Conservation (phyloP, 2,888 invertebrate genomes). For the Heliconius cydno region DNA sequence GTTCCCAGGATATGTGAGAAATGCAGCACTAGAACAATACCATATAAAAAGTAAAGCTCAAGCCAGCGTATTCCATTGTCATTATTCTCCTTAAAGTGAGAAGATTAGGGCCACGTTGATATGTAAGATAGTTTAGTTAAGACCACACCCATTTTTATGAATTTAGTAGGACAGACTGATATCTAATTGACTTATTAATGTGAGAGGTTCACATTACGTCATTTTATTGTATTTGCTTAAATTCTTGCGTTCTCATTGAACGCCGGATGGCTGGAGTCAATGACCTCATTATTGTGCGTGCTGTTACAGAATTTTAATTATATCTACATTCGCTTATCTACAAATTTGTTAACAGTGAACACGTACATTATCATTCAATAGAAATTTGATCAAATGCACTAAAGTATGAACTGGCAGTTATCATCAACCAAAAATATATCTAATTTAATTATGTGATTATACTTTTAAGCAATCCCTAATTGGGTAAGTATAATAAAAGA, state of each 20-base stretch:
- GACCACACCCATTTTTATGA: conserved; percentile 16
- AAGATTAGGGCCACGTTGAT: neutral
- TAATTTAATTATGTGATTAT: neutral
- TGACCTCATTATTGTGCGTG: conserved; percentile 60
- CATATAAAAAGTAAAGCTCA: conserved; percentile 30
- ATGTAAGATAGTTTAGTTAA: neutral
- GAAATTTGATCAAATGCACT: conserved; percentile 22
- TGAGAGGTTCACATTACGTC: conserved; percentile 47
- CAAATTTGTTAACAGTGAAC: conserved; percentile 42
- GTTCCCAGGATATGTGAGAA: conserved; percentile 44
- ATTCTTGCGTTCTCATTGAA: conserved; percentile 53
- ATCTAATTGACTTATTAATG: conserved; percentile 38
- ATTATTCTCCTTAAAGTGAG: neutral
- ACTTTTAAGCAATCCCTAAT: neutral
- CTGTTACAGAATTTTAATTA: conserved; percentile 58
- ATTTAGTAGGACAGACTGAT: conserved; percentile 28
- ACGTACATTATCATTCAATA: conserved; percentile 35
- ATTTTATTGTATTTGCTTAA: conserved; percentile 53
- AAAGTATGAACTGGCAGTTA: neutral
- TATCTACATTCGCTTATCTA: conserved; percentile 51
- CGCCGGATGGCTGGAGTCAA: conserved; percentile 55
- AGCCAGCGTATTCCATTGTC: neutral
- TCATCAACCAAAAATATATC: neutral
- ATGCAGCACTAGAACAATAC: conserved; percentile 30
- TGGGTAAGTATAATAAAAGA: neutral